phyloP scores from a whole-genome alignment of 2,888 invertebrate genomes.

The Tolmerus cingulatus region DNA sequence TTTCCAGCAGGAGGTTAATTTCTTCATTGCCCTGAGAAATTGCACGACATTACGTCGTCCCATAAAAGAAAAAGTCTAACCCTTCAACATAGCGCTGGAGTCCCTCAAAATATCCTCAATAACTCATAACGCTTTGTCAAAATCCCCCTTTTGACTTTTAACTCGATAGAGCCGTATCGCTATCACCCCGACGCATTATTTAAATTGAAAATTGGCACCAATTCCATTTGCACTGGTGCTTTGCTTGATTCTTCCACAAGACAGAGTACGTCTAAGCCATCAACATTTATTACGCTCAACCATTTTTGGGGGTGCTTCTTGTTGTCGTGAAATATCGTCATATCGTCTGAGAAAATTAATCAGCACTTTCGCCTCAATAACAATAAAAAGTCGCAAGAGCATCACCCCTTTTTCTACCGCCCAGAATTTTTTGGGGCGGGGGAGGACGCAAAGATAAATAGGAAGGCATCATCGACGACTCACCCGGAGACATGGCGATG shows the following conservation, averaged over 20 bases:
- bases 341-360: conserved; percentile 24
- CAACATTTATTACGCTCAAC: conserved; percentile 3
- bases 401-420: conserved; percentile 2
- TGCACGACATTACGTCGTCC: not conserved
- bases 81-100: not conserved
- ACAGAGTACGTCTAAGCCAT: not conserved
- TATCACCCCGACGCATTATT: not conserved
- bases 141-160: not conserved
- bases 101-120: not conserved
- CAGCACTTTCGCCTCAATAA: conserved; percentile 21
- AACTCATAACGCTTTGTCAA: not conserved
- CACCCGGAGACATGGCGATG: not conserved
- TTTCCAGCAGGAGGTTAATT: not conserved
- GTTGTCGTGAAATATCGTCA: conserved; percentile 4
- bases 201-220: conserved; percentile 6
- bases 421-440: not conserved
- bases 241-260: not conserved
- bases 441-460: conserved; percentile 1
- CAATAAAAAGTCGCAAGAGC: not conserved
- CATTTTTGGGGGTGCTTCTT: not conserved
- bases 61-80: not conserved
- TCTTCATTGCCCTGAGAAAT: not conserved
- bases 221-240: not conserved
- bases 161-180: not conserved
- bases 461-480: not conserved